Percentiles rank a stretch among this genome's conserved stretches.
Conservation (phyloP, 2,888 invertebrate species). For the Oscheius sp. region DNA sequence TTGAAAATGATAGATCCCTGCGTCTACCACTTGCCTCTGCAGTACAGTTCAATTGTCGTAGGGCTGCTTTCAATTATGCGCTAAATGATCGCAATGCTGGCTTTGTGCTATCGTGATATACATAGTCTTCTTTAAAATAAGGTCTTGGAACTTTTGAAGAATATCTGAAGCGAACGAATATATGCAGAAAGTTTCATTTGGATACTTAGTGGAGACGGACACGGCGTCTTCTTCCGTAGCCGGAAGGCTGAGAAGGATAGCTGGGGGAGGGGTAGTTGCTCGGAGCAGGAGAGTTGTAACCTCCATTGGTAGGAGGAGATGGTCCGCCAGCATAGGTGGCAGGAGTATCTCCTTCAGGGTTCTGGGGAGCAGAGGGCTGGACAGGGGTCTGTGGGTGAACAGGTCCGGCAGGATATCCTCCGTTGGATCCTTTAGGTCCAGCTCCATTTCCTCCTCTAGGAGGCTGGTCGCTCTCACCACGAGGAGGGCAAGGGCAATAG, state of each 20-base stretch:
- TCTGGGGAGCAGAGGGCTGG: no score
- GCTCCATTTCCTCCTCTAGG: no score
- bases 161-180: no score
- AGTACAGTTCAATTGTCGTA: no score
- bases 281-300: conserved; percentile 21
- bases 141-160: no score
- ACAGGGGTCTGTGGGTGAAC: background rate
- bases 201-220: conserved; percentile 11
- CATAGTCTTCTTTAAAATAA: no score
- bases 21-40: no score
- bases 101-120: no score
- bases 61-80: no score
- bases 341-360: conserved; percentile 16
- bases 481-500: conserved; percentile 23
- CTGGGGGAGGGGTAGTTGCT: background rate
- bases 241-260: background rate
- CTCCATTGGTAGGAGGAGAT: conserved; percentile 6
- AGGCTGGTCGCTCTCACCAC: conserved; percentile 14
- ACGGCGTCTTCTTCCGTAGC: conserved; percentile 30
- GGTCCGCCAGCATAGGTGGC: conserved; percentile 16
- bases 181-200: conserved; percentile 1
- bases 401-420: background rate
- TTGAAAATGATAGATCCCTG: no score
- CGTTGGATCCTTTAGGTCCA: background rate
- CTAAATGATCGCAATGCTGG: no score